A percentile compares a stretch with the other conserved stretches of the same genome.
These are phyloP conservation scores for Heterodera schachtii DNA, from an alignment of 1,140 invertebrate species.

Conservation along the genomic window DNA sequence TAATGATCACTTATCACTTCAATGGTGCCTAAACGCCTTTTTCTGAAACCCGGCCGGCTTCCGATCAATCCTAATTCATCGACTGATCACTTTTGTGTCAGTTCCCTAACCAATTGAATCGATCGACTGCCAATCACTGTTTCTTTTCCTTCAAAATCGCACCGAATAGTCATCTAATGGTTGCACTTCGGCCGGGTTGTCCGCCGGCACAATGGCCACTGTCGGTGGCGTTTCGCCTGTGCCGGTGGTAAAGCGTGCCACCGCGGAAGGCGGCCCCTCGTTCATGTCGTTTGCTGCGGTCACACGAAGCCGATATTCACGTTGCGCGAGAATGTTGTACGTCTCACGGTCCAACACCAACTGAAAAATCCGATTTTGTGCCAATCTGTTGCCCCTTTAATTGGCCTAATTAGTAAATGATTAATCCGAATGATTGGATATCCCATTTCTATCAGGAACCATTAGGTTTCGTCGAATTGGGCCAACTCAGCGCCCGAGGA, in stretches of 20 bases:
- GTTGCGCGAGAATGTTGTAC: conserved; percentile 57
- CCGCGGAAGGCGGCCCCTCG: conserved; percentile 61
- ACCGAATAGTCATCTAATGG: conserved; percentile 53
- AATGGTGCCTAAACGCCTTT: too few relatives aligned
- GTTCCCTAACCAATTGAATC: too few relatives aligned
- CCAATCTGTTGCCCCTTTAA: too few relatives aligned
- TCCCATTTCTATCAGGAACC: too few relatives aligned
- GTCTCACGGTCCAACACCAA: conserved; percentile 56
- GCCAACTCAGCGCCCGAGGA: too few relatives aligned
- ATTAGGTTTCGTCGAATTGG: too few relatives aligned
- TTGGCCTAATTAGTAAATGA: too few relatives aligned
- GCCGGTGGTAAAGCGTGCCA: conserved; percentile 56
- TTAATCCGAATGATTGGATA: too few relatives aligned
- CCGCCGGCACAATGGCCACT: conserved; percentile 50
- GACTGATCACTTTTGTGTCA: too few relatives aligned
- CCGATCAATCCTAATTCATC: background rate
- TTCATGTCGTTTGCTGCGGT: conserved; percentile 62
- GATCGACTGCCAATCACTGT: too few relatives aligned
- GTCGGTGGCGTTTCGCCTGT: conserved; percentile 61
- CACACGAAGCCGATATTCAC: conserved; percentile 57
- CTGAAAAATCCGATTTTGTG: background rate
- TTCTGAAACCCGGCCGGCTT: background rate
- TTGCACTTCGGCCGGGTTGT: conserved; percentile 51
- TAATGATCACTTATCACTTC: too few relatives aligned
- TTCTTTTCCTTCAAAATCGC: background rate